These are phyloP conservation scores for Lipotes vexillifer DNA, from an alignment of 2,113 vertebrate genomes.

Conservation along the genomic window DNA sequence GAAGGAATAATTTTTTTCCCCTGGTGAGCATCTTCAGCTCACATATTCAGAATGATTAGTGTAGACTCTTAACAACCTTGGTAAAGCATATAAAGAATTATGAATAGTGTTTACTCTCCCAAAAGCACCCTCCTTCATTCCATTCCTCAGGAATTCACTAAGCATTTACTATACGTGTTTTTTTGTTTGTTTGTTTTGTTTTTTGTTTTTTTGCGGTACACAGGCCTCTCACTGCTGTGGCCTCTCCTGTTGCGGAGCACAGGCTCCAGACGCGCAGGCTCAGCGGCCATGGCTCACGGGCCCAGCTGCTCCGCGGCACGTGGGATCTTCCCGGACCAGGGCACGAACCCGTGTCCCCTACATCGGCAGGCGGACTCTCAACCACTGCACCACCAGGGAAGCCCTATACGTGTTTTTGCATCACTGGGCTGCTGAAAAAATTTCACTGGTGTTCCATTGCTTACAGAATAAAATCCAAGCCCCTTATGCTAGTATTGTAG, in stretches of 20 bases:
- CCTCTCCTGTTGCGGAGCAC: no score
- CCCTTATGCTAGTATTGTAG: neutral
- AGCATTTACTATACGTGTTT: neutral
- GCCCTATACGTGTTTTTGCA: neutral
- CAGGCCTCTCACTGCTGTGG: no score
- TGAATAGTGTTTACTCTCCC: neutral
- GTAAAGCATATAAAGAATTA: neutral
- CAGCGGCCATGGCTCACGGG: no score
- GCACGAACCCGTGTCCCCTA: no score
- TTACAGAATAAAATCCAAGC: neutral
- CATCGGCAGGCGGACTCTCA: no score
- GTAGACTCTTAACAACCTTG: neutral
- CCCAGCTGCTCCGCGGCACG: no score
- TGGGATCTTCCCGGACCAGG: no score
- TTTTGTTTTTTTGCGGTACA: no score
- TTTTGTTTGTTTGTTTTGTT: neutral
- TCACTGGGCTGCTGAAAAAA: neutral
- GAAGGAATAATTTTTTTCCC: neutral
- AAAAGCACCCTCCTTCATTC: neutral
- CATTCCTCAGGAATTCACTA: neutral
- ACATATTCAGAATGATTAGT: neutral
- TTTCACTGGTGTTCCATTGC: neutral
- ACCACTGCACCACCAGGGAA: no score
- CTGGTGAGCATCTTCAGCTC: neutral
- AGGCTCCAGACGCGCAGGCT: fast-evolving